Evolutionary conservation across 2,113 vertebrate species (phyloP).

Genomic region (Tetrax tetrax): DNA sequence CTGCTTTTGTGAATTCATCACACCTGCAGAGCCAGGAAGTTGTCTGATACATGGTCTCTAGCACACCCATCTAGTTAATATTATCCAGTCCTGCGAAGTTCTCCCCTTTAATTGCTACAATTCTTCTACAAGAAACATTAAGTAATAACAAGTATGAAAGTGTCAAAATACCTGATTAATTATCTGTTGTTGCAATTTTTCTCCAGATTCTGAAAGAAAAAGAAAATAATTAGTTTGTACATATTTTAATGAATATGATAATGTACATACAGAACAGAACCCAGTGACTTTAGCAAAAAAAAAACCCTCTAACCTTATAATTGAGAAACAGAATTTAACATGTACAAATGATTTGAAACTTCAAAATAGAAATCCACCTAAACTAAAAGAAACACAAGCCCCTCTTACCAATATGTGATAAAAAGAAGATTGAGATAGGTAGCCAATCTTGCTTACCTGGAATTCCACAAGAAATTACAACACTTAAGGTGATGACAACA

Average conservation of each 20-base stretch:
- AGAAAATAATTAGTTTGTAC: constrained; percentile 28
- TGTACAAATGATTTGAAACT: neutral
- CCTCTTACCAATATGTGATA: neutral
- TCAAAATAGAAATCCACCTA: neutral
- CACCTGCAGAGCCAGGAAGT: neutral
- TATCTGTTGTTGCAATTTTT: constrained; percentile 54
- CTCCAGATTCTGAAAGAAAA: constrained; percentile 76
- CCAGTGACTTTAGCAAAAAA: neutral
- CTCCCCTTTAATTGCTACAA: neutral
- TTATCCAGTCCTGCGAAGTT: neutral
- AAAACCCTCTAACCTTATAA: neutral
- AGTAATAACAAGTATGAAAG: neutral
- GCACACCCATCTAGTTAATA: neutral
- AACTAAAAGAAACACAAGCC: neutral
- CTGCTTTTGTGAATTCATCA: neutral
- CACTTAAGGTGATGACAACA: neutral
- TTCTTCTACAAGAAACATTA: neutral
- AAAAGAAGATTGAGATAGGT: neutral
- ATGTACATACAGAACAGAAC: neutral
- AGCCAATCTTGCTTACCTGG: neutral
- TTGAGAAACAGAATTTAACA: neutral
- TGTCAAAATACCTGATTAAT: constrained; percentile 71
- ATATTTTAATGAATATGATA: neutral
- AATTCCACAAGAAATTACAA: neutral
- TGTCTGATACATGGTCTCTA: neutral